Percentiles rank a stretch among this genome's conserved stretches.
Conservation (phyloP, 2,113 vertebrate genomes). For the Prionailurus viverrinus region DNA sequence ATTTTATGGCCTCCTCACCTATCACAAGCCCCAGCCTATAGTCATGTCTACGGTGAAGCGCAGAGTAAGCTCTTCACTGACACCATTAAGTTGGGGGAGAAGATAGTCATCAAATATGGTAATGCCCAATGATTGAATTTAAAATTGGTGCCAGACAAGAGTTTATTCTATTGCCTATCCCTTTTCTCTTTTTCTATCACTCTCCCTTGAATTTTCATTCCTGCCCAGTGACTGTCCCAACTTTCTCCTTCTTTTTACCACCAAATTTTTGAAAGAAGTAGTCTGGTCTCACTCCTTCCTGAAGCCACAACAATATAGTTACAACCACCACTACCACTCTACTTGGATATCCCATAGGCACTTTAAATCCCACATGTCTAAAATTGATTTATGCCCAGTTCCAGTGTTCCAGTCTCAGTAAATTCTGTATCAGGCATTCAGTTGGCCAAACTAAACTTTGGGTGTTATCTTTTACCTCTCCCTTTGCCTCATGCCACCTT, state of each 20-base stretch:
- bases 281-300: background rate
- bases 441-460: background rate
- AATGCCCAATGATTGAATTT: background rate
- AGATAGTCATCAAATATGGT: background rate
- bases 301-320: background rate
- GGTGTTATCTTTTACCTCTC: background rate
- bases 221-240: background rate
- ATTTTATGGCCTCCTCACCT: background rate
- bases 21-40: background rate
- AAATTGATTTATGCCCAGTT: slow-evolving; percentile 6
- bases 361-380: background rate
- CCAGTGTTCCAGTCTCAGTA: background rate
- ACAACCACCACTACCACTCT: background rate
- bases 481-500: background rate
- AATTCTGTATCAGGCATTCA: background rate
- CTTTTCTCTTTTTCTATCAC: background rate
- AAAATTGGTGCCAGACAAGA: background rate
- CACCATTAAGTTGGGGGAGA: background rate
- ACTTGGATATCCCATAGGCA: background rate
- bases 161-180: background rate
- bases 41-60: background rate
- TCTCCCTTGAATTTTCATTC: background rate
- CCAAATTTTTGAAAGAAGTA: background rate
- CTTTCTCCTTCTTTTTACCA: background rate
- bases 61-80: background rate